Percentiles rank a stretch among this genome's conserved stretches.
phyloP scores from a whole-genome alignment of 1,140 invertebrate genomes.

The Eulimnadia texana region DNA sequence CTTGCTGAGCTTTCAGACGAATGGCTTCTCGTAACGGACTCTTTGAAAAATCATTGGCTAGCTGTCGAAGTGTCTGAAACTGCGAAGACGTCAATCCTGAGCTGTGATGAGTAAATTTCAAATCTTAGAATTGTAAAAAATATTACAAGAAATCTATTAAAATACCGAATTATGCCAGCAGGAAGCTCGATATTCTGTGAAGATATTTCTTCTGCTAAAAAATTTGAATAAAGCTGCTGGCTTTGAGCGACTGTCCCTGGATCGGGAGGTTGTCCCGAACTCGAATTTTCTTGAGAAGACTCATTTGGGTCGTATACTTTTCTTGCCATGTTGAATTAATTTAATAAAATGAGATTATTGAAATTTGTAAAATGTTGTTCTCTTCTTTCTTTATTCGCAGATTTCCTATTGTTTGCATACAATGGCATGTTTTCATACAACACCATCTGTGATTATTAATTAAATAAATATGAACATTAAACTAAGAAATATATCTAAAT shows the following conservation, averaged over 20 bases:
- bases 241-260: background rate
- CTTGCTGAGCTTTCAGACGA: background rate
- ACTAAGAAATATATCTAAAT: too few relatives aligned
- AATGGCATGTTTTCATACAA: too few relatives aligned
- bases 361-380: too few relatives aligned
- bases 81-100: background rate
- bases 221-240: background rate
- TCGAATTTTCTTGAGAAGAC: slow-evolving; percentile 1
- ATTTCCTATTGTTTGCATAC: too few relatives aligned
- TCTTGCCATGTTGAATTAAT: background rate
- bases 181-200: background rate
- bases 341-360: background rate
- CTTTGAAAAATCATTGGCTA: slow-evolving; percentile 3
- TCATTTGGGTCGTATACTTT: slow-evolving; percentile 4
- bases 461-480: too few relatives aligned
- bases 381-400: too few relatives aligned
- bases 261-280: background rate
- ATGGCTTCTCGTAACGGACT: background rate
- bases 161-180: background rate
- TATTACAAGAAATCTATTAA: too few relatives aligned
- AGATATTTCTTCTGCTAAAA: slow-evolving; percentile 1
- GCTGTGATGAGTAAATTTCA: background rate
- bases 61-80: background rate
- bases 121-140: background rate
- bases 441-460: too few relatives aligned